Percentiles rank a stretch among this genome's conserved stretches.
phyloP scores from a whole-genome alignment of 2,113 vertebrate genomes.

The Myiopsitta monachus region DNA sequence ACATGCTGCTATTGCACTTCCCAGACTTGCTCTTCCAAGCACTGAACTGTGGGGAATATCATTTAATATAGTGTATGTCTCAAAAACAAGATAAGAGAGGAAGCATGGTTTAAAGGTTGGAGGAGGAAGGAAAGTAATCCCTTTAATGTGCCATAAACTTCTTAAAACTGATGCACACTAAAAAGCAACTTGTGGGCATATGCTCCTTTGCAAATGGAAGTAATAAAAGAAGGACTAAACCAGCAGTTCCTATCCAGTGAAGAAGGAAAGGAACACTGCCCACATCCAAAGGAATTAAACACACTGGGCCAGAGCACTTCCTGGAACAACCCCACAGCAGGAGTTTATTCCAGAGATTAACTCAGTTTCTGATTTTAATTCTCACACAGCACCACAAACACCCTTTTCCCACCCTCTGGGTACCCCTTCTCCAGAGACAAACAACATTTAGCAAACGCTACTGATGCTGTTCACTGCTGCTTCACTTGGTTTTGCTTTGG shows the following conservation, averaged over 20 bases:
- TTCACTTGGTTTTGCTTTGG: background rate
- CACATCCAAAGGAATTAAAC: background rate
- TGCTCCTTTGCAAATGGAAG: background rate
- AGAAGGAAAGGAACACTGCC: background rate
- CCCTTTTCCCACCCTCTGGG: background rate
- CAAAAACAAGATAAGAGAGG: background rate
- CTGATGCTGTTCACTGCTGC: accelerated
- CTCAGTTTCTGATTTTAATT: background rate
- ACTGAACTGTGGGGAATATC: background rate
- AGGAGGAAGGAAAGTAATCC: background rate
- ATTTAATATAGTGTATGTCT: background rate
- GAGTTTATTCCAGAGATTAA: background rate
- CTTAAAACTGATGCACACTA: background rate
- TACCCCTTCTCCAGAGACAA: background rate
- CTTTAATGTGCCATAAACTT: background rate
- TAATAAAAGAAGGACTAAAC: background rate
- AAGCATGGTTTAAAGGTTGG: background rate
- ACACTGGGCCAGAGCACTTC: background rate
- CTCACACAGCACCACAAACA: background rate
- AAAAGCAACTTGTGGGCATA: background rate
- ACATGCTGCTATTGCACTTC: background rate
- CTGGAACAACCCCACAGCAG: background rate
- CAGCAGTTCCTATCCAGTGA: background rate
- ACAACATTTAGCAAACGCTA: background rate
- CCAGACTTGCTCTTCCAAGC: background rate